A percentile compares a stretch with the other conserved stretches of the same genome.
phyloP scores from a whole-genome alignment of 2,888 invertebrate genomes.

The Pterostichus madidus region DNA sequence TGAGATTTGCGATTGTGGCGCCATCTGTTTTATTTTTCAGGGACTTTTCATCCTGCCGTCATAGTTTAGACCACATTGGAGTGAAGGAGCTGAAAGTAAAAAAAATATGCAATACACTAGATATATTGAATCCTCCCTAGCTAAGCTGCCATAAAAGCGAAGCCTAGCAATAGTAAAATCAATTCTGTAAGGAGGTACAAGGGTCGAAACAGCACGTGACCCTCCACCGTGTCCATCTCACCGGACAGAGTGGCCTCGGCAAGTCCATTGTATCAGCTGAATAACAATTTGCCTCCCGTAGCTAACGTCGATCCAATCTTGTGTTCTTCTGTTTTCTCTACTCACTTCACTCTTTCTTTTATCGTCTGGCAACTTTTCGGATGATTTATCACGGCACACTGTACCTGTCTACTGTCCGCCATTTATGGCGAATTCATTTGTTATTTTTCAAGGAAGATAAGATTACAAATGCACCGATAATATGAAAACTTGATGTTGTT shows the following conservation, averaged over 20 bases:
- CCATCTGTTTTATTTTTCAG: too few relatives aligned
- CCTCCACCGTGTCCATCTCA: not conserved
- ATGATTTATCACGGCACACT: slow-evolving; percentile 41
- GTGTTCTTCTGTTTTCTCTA: slow-evolving; percentile 10
- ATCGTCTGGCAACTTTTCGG: slow-evolving; percentile 31
- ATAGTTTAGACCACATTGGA: too few relatives aligned
- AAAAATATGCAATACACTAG: too few relatives aligned
- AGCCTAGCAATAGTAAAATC: too few relatives aligned
- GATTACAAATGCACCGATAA: slow-evolving; percentile 33
- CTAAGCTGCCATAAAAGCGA: too few relatives aligned
- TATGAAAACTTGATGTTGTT: slow-evolving; percentile 20
- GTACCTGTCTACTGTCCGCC: slow-evolving; percentile 38
- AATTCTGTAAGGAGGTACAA: too few relatives aligned
- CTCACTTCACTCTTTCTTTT: slow-evolving; percentile 41
- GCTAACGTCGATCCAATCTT: slow-evolving; percentile 45
- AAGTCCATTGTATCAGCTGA: slow-evolving; percentile 39
- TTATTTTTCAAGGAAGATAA: slow-evolving; percentile 37
- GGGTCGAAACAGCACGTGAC: too few relatives aligned
- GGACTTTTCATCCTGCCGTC: too few relatives aligned
- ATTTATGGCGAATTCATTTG: slow-evolving; percentile 50
- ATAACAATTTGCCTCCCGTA: slow-evolving; percentile 46
- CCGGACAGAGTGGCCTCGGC: slow-evolving; percentile 12
- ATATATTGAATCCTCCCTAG: too few relatives aligned
- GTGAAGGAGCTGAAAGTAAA: too few relatives aligned
- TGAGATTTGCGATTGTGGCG: too few relatives aligned